These are phyloP conservation scores for Conops quadrifasciatus DNA, from an alignment of 2,888 invertebrate species.

Conservation along the genomic window DNA sequence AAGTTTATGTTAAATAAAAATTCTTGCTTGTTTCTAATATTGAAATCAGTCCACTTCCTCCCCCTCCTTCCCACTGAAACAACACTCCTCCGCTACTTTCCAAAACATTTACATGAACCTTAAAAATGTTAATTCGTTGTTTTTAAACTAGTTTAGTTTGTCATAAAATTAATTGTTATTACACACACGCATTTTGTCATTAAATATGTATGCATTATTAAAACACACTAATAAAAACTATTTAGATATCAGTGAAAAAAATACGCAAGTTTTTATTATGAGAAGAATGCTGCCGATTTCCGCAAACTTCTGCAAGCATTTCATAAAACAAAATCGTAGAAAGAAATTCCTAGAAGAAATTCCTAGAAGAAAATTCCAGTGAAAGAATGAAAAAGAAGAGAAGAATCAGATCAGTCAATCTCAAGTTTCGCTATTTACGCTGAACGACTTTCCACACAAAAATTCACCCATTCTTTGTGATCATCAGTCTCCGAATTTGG, in stretches of 20 bases:
- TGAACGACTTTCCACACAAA: too few relatives aligned
- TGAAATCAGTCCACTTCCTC: neutral
- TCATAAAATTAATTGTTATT: constrained; percentile 37
- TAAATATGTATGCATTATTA: constrained; percentile 27
- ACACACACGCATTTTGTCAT: constrained; percentile 34
- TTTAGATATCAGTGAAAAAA: constrained; percentile 29
- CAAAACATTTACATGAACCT: neutral
- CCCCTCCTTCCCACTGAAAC: too few relatives aligned
- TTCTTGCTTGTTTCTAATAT: constrained; percentile 17
- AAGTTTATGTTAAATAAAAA: constrained; percentile 25
- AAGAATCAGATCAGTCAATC: too few relatives aligned
- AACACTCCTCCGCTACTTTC: constrained; percentile 7
- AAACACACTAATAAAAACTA: constrained; percentile 31
- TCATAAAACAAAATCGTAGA: too few relatives aligned
- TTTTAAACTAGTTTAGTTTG: constrained; percentile 25
- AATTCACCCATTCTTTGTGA: too few relatives aligned
- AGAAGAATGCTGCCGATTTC: neutral
- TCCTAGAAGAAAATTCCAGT: too few relatives aligned
- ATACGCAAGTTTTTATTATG: neutral
- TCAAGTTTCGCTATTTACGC: too few relatives aligned
- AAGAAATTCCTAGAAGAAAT: too few relatives aligned
- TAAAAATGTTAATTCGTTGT: constrained; percentile 23
- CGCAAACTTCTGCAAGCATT: too few relatives aligned
- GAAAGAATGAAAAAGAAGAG: too few relatives aligned
- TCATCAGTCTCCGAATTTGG: too few relatives aligned